Conservation (phyloP, 2,888 invertebrate species). For the Gandaritis pyraliata region DNA sequence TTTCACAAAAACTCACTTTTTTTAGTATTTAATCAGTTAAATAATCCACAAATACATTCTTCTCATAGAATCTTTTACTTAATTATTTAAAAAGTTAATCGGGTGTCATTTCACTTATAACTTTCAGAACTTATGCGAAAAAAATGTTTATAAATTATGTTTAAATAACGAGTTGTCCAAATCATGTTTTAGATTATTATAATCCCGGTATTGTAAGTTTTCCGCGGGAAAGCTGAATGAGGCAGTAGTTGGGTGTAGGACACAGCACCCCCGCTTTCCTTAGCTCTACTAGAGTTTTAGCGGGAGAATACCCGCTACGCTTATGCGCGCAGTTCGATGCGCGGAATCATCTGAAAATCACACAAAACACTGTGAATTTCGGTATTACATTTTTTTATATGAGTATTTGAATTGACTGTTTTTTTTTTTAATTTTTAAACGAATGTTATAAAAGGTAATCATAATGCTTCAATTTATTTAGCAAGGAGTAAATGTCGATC, state of each 20-base stretch:
- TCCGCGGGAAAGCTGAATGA: constrained; percentile 67
- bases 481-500: too few relatives aligned
- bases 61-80: constrained; percentile 2
- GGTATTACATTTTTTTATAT: neutral
- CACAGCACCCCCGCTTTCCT: constrained; percentile 65
- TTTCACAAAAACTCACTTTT: constrained; percentile 8
- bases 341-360: constrained; percentile 48
- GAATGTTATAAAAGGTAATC: too few relatives aligned
- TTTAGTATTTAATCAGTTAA: neutral
- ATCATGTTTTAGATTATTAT: constrained; percentile 14
- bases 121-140: neutral
- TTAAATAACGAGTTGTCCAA: too few relatives aligned
- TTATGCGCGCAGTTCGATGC: constrained; percentile 74
- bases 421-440: too few relatives aligned
- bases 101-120: neutral
- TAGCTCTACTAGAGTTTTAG: constrained; percentile 61
- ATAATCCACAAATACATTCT: constrained; percentile 8
- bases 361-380: neutral
- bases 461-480: too few relatives aligned
- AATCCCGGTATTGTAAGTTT: constrained; percentile 52
- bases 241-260: constrained; percentile 43
- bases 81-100: neutral
- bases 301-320: constrained; percentile 54
- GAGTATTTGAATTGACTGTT: neutral
- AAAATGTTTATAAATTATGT: too few relatives aligned